Percentiles rank a stretch among this genome's conserved stretches.
phyloP scores from a whole-genome alignment of 2,113 vertebrate genomes.

The Macrotus californicus region DNA sequence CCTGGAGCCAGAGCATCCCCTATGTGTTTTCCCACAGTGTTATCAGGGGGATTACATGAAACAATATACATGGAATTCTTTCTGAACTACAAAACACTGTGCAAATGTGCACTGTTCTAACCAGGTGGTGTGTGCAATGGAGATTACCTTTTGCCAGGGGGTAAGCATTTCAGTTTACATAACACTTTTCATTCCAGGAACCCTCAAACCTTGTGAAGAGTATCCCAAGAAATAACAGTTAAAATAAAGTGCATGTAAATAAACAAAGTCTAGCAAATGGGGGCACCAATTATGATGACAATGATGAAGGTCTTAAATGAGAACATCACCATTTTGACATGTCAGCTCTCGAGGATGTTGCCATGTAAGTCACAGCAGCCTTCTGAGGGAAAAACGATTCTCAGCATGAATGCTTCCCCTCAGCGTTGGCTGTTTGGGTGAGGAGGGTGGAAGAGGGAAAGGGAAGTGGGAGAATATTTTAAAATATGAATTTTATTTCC shows the following conservation, averaged over 20 bases:
- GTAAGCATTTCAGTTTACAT: slow-evolving; percentile 59
- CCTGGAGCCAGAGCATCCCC: neutral
- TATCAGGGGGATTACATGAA: neutral
- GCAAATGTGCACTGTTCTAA: neutral
- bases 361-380: slow-evolving; percentile 19
- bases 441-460: neutral
- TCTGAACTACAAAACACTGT: neutral
- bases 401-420: neutral
- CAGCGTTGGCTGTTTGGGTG: neutral
- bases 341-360: neutral
- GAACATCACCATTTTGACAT: slow-evolving; percentile 51
- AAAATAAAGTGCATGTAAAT: slow-evolving; percentile 33
- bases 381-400: slow-evolving; percentile 31
- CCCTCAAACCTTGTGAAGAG: slow-evolving; percentile 27
- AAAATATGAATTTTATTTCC: slow-evolving; percentile 47
- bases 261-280: slow-evolving; percentile 33
- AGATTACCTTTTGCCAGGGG: slow-evolving; percentile 57
- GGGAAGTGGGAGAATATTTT: slow-evolving; percentile 18
- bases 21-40: neutral
- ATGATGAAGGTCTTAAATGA: slow-evolving; percentile 27
- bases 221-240: slow-evolving; percentile 53
- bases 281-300: slow-evolving; percentile 4
- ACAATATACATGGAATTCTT: neutral
- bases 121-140: slow-evolving; percentile 36
- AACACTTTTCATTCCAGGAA: slow-evolving; percentile 54